Conservation (phyloP, 1,140 invertebrate genomes). For the Drosophila santomea region DNA sequence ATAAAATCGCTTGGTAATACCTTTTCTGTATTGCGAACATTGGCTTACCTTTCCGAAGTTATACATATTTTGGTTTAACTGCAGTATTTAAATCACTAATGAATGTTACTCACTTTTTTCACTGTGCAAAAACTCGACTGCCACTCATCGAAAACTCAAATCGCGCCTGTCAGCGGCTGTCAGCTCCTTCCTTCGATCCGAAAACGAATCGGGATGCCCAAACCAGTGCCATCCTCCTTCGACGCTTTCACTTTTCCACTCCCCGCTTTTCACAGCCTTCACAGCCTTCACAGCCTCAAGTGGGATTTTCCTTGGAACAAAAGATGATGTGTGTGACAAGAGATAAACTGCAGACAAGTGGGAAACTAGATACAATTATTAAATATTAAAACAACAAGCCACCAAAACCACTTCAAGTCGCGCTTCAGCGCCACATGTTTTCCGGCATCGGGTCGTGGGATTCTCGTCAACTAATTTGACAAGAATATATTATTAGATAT, state of each 20-base stretch:
- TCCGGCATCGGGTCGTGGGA: constrained; percentile 52
- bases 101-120: not conserved
- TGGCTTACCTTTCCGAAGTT: too few species aligned
- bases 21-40: not conserved
- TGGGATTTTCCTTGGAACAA: constrained; percentile 69
- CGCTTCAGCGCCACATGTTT: constrained; percentile 62
- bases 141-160: constrained; percentile 26
- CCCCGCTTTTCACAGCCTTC: constrained; percentile 45
- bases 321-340: constrained; percentile 48
- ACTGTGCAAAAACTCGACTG: constrained; percentile 5
- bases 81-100: not conserved
- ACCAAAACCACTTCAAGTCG: constrained; percentile 64
- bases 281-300: constrained; percentile 60
- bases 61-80: not conserved
- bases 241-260: constrained; percentile 75
- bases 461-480: constrained; percentile 61
- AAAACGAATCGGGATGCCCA: not conserved
- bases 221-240: constrained; percentile 12
- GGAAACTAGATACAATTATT: constrained; percentile 82
- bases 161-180: constrained; percentile 50
- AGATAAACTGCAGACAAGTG: constrained; percentile 41
- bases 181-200: constrained; percentile 38
- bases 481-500: constrained; percentile 4
- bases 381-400: constrained; percentile 77
- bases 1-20: not conserved